phyloP scores from a whole-genome alignment of 2,888 invertebrate species.

The Gymnoscelis rufifasciata region DNA sequence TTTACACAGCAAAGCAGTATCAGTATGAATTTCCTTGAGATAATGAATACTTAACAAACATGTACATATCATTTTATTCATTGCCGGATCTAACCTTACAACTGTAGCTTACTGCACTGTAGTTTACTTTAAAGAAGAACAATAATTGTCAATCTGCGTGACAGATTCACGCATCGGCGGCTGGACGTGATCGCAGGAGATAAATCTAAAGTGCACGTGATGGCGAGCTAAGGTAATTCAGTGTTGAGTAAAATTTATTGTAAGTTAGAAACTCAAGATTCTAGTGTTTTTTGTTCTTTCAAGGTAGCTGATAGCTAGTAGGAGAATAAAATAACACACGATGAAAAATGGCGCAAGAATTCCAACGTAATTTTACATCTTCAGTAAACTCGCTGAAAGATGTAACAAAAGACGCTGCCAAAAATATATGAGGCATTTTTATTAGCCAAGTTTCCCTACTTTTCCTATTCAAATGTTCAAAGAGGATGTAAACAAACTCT shows the following conservation, averaged over 20 bases:
- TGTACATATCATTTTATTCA: too few species aligned
- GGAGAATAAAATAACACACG: too few species aligned
- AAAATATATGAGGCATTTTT: conserved; percentile 9
- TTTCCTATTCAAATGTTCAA: conserved; percentile 9
- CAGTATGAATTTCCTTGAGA: too few species aligned
- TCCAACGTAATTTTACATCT: background rate
- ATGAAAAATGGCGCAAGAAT: too few species aligned
- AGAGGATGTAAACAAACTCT: conserved; percentile 14
- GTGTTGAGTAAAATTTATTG: conserved; percentile 1
- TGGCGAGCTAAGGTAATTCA: conserved; percentile 1
- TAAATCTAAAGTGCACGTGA: conserved; percentile 13
- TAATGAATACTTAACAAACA: too few species aligned
- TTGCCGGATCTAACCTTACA: too few species aligned
- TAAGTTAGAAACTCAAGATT: background rate
- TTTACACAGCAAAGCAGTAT: too few species aligned
- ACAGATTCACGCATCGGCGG: conserved; percentile 3
- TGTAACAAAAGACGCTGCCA: background rate
- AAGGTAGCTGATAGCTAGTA: background rate
- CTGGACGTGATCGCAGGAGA: conserved; percentile 14
- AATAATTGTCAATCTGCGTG: conserved; percentile 10
- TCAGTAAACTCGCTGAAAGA: background rate
- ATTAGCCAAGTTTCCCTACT: conserved; percentile 11
- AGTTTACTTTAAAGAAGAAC: conserved; percentile 6
- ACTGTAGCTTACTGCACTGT: too few species aligned
- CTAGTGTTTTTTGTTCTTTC: background rate